Evolutionary conservation across 2,797 vertebrate species (phyloP), one percentile per base, ranked within the genome.

Genomic region (Rhinella marina): DNA sequence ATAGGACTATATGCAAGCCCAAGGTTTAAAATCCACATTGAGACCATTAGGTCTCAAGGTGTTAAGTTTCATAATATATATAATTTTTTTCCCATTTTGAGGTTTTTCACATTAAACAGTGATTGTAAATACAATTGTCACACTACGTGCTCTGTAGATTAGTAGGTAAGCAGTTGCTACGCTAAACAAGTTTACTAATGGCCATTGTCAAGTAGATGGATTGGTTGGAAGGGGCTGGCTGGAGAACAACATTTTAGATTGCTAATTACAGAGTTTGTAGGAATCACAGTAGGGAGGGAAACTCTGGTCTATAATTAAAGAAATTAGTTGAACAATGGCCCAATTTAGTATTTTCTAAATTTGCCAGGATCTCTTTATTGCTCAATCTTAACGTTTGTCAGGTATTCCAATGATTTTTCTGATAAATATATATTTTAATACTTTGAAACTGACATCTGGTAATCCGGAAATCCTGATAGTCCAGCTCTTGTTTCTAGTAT

Each of bases 281-380:
- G 87, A 70, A 70, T 56, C 61, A 29, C 84, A 78, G 89, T 80
- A 87, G 88, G 89, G 90, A 90, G 88, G 87, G 90, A 89, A 80
- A 82, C 87, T 88, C 91, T 92, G 89, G 91, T 90, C 91, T 93
- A 86, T 93, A 94, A 94, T 93, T 92, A 92, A 88, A 85, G 27
- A 90, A 92, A 92, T 92, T 92, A 91, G 90, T 90, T 84, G 81
- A 93, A 93, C 92, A 92, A 86, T 87, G 89, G 90, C 87, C 91
- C 90, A 90, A 77, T 93, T 93, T 93, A 75, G 50, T 5, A 0
- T 17, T 79, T 92, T 93, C 91, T 88, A 78, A 88, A 79, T 87
- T 87, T 90, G 61, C 86, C 90, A 59, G 72, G 86, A 90, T 89
- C 87, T 89, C 25, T 91, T 72, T 90, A 72, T 87, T 81, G 83